Conservation (phyloP, 2,797 vertebrate species). For the Alosa sapidissima region DNA sequence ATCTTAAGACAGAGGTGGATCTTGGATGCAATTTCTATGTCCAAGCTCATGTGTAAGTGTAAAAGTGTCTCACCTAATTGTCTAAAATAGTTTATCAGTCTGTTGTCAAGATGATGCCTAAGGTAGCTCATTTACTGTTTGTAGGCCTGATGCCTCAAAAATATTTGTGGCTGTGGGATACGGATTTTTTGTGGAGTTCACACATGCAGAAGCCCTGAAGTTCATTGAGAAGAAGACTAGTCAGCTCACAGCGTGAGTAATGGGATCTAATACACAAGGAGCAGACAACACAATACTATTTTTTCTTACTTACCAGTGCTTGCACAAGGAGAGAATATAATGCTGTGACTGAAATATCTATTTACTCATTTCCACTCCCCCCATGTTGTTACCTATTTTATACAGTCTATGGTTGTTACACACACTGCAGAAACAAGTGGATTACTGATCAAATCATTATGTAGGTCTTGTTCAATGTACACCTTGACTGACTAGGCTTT, state of each 20-base stretch:
- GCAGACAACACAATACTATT: background rate
- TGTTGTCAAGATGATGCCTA: background rate
- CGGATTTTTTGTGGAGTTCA: slow-evolving; percentile 88
- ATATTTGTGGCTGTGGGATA: slow-evolving; percentile 85
- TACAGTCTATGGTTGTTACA: no score
- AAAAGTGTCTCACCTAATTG: background rate
- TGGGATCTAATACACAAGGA: background rate
- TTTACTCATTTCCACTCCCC: background rate
- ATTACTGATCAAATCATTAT: no score
- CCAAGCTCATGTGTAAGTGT: slow-evolving; percentile 85
- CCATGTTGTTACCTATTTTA: no score
- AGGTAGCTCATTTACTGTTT: background rate
- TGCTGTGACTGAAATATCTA: background rate
- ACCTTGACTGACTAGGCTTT: no score
- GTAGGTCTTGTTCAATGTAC: no score
- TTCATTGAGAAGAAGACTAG: slow-evolving; percentile 87
- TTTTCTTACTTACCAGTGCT: background rate
- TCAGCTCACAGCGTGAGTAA: slow-evolving; percentile 82
- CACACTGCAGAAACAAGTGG: no score
- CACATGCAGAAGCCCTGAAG: slow-evolving; percentile 78
- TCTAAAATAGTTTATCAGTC: background rate
- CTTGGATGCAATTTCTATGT: slow-evolving; percentile 89
- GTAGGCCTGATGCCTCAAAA: slow-evolving; percentile 80
- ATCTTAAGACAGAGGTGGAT: slow-evolving; percentile 84
- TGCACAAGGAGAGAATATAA: background rate